These are phyloP conservation scores for Porites lutea DNA, from an alignment of 64 coral and sea anemone species.

Conservation along the genomic window DNA sequence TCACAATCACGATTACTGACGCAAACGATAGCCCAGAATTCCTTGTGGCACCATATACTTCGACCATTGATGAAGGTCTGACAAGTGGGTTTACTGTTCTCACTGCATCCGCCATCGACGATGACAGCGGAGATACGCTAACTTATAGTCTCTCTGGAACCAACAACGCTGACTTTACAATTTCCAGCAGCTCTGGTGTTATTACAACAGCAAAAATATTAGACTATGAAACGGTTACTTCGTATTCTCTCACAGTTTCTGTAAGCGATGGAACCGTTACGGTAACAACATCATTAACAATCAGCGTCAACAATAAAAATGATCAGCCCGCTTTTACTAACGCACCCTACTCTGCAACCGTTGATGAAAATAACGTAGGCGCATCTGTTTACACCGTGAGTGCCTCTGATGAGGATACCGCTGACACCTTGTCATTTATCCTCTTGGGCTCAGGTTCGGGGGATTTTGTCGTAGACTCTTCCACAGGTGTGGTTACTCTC, in stretches of 20 bases:
- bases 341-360: constrained; percentile 28
- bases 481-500: constrained; percentile 53
- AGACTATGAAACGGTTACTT: constrained; percentile 48
- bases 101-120: constrained; percentile 45
- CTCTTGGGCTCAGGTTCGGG: constrained; percentile 37
- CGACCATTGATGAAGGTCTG: constrained; percentile 49
- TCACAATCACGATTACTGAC: constrained; percentile 55
- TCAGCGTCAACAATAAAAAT: constrained; percentile 34
- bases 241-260: constrained; percentile 49
- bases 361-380: constrained; percentile 52
- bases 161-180: constrained; percentile 58
- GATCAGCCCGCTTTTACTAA: constrained; percentile 56
- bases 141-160: constrained; percentile 52
- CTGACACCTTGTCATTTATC: constrained; percentile 44
- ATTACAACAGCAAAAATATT: constrained; percentile 49
- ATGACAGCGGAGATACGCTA: constrained; percentile 59
- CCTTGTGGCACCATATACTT: constrained; percentile 40
- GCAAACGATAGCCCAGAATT: constrained; percentile 67
- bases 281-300: not conserved
- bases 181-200: constrained; percentile 52
- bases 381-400: constrained; percentile 62
- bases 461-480: constrained; percentile 52
- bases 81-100: constrained; percentile 39
- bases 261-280: constrained; percentile 31
- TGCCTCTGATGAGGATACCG: constrained; percentile 55